Evolutionary conservation across 2,888 invertebrate species (phyloP).

Genomic region (Platycnemis pennipes): DNA sequence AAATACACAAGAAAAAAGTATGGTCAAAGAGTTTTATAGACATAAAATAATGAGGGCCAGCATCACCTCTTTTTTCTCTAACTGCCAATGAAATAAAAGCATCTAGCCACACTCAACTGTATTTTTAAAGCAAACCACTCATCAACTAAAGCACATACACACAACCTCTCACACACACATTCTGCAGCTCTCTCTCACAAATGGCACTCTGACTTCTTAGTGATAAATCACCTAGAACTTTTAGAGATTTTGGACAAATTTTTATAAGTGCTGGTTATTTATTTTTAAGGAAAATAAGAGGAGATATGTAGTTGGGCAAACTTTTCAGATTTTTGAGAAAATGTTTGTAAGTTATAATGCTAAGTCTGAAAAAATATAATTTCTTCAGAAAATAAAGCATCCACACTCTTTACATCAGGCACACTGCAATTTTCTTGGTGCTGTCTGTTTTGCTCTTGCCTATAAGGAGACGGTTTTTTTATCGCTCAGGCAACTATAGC

Average conservation of each 20-base stretch:
- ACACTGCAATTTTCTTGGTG: conserved; percentile 55
- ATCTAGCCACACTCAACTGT: conserved; percentile 62
- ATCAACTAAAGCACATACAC: conserved; percentile 40
- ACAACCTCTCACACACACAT: conserved; percentile 15
- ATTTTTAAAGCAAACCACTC: conserved; percentile 54
- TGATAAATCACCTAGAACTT: conserved; percentile 35
- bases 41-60: conserved; percentile 59
- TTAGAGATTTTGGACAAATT: conserved; percentile 62
- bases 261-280: conserved; percentile 61
- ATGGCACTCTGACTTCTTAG: conserved; percentile 49
- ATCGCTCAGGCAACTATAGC: conserved; percentile 59
- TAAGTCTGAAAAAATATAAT: conserved; percentile 63
- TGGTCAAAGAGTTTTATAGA: conserved; percentile 64
- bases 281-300: conserved; percentile 61
- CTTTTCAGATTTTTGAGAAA: conserved; percentile 39
- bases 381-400: conserved; percentile 51
- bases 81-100: conserved; percentile 67
- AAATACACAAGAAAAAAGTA: conserved; percentile 64
- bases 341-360: conserved; percentile 41
- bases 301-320: conserved; percentile 52
- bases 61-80: conserved; percentile 54
- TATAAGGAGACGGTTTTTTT: conserved; percentile 59
- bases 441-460: conserved; percentile 53
- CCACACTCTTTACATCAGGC: conserved; percentile 63
- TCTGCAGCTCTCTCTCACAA: conserved; percentile 35